Conservation (phyloP, 2,113 vertebrate genomes). For the Nerophis lumbriciformis region DNA sequence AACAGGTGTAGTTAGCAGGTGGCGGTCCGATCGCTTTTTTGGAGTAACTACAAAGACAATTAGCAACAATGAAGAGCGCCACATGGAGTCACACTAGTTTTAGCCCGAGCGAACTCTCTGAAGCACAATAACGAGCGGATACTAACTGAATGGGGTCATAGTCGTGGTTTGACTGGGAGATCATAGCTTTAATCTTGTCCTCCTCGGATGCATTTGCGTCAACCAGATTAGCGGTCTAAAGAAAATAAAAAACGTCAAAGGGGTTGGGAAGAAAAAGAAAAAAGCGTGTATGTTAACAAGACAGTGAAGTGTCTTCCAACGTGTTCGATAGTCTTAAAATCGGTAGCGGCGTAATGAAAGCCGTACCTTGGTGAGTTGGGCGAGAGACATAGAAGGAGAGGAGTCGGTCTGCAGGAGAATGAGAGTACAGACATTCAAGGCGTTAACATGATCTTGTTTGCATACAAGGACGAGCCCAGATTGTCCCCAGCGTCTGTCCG, state of each 20-base stretch:
- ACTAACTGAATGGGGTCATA: slow-evolving; percentile 98
- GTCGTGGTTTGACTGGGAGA: slow-evolving; percentile 97
- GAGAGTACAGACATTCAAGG: slow-evolving; percentile 81
- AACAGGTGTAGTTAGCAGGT: slow-evolving; percentile 92
- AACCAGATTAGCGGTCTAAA: slow-evolving; percentile 97
- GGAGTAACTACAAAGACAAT: slow-evolving; percentile 79
- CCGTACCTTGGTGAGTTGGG: slow-evolving; percentile 95
- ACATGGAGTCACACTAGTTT: neutral
- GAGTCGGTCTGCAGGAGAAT: slow-evolving; percentile 92
- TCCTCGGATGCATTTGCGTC: slow-evolving; percentile 98
- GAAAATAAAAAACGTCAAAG: neutral
- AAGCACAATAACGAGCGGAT: slow-evolving; percentile 1
- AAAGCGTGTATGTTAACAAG: neutral
- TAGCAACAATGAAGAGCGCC: neutral
- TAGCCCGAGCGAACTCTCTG: neutral
- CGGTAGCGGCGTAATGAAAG: neutral
- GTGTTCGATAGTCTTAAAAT: neutral
- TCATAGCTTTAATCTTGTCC: slow-evolving; percentile 99
- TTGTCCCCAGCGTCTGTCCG: slow-evolving; percentile 22
- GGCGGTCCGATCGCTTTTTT: slow-evolving; percentile 94
- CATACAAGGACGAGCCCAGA: slow-evolving; percentile 12
- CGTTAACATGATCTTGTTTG: slow-evolving; percentile 70
- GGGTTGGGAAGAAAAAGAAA: neutral
- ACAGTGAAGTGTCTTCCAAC: neutral
- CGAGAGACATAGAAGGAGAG: slow-evolving; percentile 94